Evolutionary conservation across 2,888 invertebrate genomes (phyloP), one percentile per base, ranked within the genome.

Genomic region (Drosophila siamana): DNA sequence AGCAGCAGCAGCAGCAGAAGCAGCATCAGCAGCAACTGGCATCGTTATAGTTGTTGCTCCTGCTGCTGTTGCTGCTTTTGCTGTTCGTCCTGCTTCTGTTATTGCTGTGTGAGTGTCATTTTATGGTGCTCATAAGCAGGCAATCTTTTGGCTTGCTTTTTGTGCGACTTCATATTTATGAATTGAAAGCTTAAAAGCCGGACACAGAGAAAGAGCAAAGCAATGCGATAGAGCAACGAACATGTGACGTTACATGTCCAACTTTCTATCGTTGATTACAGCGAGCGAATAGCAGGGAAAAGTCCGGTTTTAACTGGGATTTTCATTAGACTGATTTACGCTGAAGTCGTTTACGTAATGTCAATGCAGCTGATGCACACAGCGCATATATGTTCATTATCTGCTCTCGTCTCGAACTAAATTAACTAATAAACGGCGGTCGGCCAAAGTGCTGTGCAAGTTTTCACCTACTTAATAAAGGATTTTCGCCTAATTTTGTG

Each of bases 71-170:
- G 26, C 4, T 47, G 44, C 24, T 36, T n/a, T n/a, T 13, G 36
- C 36, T 13, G 36, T 36, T 36, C 28, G 9, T 28, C 28, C 28
- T 28, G 28, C 9, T 28, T n/a, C n/a, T n/a, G n/a, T 11, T 5
- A 6, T 9, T 68, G 52, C 28, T 57, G 22, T 51, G 30, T 33
- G 67, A 77, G 78, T 73, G 78, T 74, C 74, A 74, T 74, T 74
- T 78, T 63, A 78, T 74, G 62, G 48, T 61, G 66, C 77, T 63
- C 64, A 67, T 65, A 77, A 78, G 77, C 74, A 80, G 69, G 66
- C 73, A 66, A 72, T 68, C 52, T 50, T 50, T 60, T 56, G 48
- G 33, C 50, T 52, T 38, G 33, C 8, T 50, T 47, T 52, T 41
- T 48, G 44, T 61, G 73, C 61, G 38, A 51, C 59, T 59, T 78